These are phyloP conservation scores for Ephialtes manifestator DNA, from an alignment of 2,888 invertebrate species.

Conservation along the genomic window DNA sequence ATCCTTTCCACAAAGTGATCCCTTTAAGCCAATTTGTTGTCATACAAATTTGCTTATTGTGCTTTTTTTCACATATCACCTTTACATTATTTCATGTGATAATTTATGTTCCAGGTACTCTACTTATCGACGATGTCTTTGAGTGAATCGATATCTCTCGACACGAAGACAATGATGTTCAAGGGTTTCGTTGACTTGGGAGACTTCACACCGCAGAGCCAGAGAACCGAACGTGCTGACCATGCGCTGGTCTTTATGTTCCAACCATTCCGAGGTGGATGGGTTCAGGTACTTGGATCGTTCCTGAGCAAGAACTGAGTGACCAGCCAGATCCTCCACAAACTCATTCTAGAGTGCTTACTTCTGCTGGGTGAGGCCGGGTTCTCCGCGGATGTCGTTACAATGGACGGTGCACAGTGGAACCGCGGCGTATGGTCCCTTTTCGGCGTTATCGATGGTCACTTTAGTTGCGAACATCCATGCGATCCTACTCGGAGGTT, in stretches of 20 bases:
- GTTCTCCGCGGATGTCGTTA: conserved; percentile 70
- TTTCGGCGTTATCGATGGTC: conserved; percentile 58
- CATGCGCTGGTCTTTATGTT: conserved; percentile 70
- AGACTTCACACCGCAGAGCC: conserved; percentile 70
- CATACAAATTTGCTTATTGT: neutral
- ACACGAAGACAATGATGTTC: conserved; percentile 61
- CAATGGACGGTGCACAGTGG: conserved; percentile 74
- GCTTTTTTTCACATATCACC: neutral
- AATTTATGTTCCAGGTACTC: neutral
- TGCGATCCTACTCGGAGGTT: conserved; percentile 56
- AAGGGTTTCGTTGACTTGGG: conserved; percentile 73
- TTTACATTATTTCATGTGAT: neutral
- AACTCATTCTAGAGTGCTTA: conserved; percentile 72
- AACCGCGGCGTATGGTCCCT: conserved; percentile 73
- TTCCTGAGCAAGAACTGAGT: conserved; percentile 74
- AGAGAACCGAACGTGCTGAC: conserved; percentile 68
- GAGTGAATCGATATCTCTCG: conserved; percentile 67
- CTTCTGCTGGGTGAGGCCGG: conserved; percentile 69
- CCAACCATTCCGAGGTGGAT: neutral
- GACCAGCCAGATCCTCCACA: conserved; percentile 69
- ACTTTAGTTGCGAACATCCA: conserved; percentile 70
- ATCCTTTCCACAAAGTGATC: neutral
- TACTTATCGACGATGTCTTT: conserved; percentile 72
- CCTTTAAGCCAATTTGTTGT: neutral
- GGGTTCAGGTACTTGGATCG: neutral